These are phyloP conservation scores for Leucoma salicis DNA, from an alignment of 2,888 invertebrate species.

Conservation along the genomic window DNA sequence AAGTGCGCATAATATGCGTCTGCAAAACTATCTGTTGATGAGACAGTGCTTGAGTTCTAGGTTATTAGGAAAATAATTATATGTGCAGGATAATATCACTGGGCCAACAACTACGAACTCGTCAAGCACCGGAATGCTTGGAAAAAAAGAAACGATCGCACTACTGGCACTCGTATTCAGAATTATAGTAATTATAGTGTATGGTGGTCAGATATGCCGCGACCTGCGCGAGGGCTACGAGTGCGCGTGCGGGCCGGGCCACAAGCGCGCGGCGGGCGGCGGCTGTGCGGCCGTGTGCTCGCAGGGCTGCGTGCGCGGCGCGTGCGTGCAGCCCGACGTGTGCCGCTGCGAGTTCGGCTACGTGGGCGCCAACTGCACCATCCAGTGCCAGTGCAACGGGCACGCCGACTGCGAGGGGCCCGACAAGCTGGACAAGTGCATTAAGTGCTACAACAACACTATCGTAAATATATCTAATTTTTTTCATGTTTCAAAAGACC, in stretches of 20 bases:
- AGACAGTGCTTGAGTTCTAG: too few species aligned
- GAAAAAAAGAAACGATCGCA: too few species aligned
- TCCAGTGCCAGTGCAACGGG: constrained; percentile 96
- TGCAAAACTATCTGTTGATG: too few species aligned
- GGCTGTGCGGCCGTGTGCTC: constrained; percentile 90
- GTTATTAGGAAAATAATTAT: too few species aligned
- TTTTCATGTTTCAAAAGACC: too few species aligned
- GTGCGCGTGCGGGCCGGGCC: constrained; percentile 89
- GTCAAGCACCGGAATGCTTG: too few species aligned
- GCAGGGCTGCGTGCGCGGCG: constrained; percentile 93
- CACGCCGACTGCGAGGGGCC: constrained; percentile 96
- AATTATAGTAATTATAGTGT: too few species aligned
- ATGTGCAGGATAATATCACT: too few species aligned
- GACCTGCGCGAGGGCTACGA: constrained; percentile 91
- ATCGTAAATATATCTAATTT: constrained; percentile 79
- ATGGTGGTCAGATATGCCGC: constrained; percentile 89
- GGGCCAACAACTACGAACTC: too few species aligned
- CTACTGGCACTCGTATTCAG: too few species aligned
- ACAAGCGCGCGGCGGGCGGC: constrained; percentile 72
- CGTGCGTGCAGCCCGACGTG: constrained; percentile 90
- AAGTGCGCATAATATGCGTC: too few species aligned
- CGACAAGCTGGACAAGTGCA: constrained; percentile 90
- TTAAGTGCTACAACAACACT: constrained; percentile 94
- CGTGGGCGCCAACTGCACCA: constrained; percentile 96
- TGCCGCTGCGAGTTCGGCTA: constrained; percentile 97